phyloP scores from a whole-genome alignment of 2,888 invertebrate genomes.

The Lithophane socia region DNA sequence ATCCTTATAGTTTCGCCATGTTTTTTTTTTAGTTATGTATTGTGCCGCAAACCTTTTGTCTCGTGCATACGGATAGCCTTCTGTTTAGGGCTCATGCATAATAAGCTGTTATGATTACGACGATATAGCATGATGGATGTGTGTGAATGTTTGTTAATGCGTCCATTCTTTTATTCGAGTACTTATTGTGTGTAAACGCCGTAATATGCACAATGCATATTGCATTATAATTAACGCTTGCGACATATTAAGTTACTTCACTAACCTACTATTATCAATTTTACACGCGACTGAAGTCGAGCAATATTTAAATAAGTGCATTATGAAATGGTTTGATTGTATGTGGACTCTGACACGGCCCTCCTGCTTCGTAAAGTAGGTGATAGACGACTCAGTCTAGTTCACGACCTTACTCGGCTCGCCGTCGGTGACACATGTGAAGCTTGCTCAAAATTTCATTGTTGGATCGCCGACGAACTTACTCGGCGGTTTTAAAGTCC shows the following conservation, averaged over 20 bases:
- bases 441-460: too few species aligned
- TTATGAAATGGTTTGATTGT: constrained; percentile 12
- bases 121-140: constrained; percentile 32
- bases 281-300: constrained; percentile 42
- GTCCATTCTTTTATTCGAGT: constrained; percentile 44
- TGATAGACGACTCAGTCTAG: too few species aligned
- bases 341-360: neutral
- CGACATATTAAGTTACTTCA: constrained; percentile 53
- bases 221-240: constrained; percentile 56
- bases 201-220: constrained; percentile 52
- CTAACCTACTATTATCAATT: constrained; percentile 57
- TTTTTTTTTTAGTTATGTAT: too few species aligned
- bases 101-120: constrained; percentile 13
- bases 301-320: constrained; percentile 40
- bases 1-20: too few species aligned
- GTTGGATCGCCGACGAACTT: too few species aligned
- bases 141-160: constrained; percentile 37
- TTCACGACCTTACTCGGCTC: too few species aligned
- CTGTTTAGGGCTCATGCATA: constrained; percentile 9
- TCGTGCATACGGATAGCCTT: neutral
- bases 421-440: too few species aligned
- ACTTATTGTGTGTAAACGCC: constrained; percentile 46
- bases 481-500: too few species aligned
- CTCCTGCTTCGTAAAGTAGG: neutral
- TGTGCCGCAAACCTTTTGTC: neutral